phyloP scores from a whole-genome alignment of 2,113 vertebrate species.

The Trematocara marginatum region DNA sequence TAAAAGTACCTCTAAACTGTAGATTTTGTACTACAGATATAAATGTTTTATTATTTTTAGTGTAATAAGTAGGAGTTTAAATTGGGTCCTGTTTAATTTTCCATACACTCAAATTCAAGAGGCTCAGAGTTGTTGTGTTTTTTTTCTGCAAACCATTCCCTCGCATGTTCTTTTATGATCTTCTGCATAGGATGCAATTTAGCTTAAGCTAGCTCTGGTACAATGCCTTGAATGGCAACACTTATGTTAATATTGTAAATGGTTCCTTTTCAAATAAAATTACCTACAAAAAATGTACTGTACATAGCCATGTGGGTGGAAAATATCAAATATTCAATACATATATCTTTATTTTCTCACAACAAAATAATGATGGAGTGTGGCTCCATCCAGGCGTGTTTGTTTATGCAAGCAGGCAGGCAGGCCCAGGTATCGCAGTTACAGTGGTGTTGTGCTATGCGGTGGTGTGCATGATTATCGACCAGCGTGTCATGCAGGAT shows the following conservation, averaged over 20 bases:
- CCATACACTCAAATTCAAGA: background rate
- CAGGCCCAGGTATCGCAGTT: constrained; percentile 58
- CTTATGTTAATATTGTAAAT: background rate
- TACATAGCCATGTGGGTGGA: background rate
- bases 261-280: background rate
- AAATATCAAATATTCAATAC: background rate
- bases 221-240: background rate
- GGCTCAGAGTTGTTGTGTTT: too few relatives aligned
- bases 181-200: background rate
- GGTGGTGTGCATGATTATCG: constrained; percentile 75
- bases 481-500: constrained; percentile 76
- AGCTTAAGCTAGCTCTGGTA: background rate
- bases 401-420: constrained; percentile 45
- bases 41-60: background rate
- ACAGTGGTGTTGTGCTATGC: constrained; percentile 68
- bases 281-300: background rate
- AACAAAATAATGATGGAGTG: background rate
- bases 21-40: background rate
- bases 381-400: constrained; percentile 45
- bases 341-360: background rate
- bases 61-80: background rate
- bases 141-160: background rate
- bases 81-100: background rate
- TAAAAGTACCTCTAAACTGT: background rate
- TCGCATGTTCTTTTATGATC: background rate